Base-by-base conservation (phyloP, 92 coral and sea anemone species). In the Epizoanthus fatuus region DNA sequence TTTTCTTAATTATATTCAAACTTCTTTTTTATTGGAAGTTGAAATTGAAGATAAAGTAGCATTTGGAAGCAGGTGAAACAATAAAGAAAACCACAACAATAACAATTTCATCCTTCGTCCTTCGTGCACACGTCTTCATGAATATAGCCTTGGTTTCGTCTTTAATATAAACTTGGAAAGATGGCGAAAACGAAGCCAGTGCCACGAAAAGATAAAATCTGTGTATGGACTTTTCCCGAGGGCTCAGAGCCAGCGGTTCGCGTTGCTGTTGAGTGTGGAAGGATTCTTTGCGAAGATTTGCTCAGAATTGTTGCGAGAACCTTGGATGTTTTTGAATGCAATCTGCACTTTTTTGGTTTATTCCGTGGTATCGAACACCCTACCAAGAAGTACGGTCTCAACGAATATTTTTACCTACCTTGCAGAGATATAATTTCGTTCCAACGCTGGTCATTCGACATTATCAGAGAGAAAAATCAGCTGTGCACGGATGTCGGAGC, bases 361-460 rank as follows among this genome's bases (percentile, higher is more conserved):
- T 94, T 96, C 51, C 91, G 93, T 40, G 98, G 98, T 19, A 92
- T 96, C 49, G 92, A 90, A 66, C 87, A 85, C 20, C 98, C 98
- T 3, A 81, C 90, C 20, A 88, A 85, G 58, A 96, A 96, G 52
- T 92, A 90, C 29, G 98, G 96, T 20, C 85, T 94, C 58, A 94
- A 86, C 74, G 96, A 94, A 53, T 60, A 84, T 57, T 85, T 96
- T 1, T 89, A 86, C 39, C 81, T 96, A 25, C 98, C 98, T n/a
- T 96, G 95, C 55, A 86, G 88, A 54, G 92, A 92, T 49, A 88
- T 94, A 1, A 84, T 94, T 35, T 96, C 98, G 69, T 84, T 92
- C 16, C 98, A 96, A 75, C 87, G 91, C 59, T 96, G 98, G 98
- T 96, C 98, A 5, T 96, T 96, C 79, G 98, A 96, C 69, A 71